Percentiles rank a stretch among this genome's conserved stretches.
phyloP scores from a whole-genome alignment of 1,140 invertebrate genomes.

The Drosophila parabipectinata region DNA sequence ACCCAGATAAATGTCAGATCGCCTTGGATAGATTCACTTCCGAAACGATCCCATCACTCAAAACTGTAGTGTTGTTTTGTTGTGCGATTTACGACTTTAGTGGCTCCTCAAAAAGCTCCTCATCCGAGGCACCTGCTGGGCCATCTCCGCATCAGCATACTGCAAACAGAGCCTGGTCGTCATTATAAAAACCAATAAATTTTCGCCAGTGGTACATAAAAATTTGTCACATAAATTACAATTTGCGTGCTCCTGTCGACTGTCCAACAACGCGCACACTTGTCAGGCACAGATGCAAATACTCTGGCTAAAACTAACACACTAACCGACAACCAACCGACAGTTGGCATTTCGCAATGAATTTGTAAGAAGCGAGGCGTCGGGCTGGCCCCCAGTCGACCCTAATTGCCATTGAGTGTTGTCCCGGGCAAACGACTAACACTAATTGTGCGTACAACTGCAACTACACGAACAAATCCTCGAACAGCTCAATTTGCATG shows the following conservation, averaged over 20 bases:
- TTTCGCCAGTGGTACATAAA: conserved; percentile 65
- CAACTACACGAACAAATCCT: conserved; percentile 40
- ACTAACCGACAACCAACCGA: conserved; percentile 5
- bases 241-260: conserved; percentile 69
- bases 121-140: conserved; percentile 25
- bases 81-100: conserved; percentile 7
- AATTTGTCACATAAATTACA: conserved; percentile 82
- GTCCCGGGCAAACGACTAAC: conserved; percentile 66
- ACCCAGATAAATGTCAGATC: conserved; percentile 3
- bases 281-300: conserved; percentile 42
- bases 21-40: conserved; percentile 4
- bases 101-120: conserved; percentile 17
- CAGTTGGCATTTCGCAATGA: conserved; percentile 57
- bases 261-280: conserved; percentile 56
- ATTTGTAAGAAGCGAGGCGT: conserved; percentile 30
- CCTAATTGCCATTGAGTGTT: conserved; percentile 80
- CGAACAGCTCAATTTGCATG: conserved; percentile 73
- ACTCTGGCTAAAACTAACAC: conserved; percentile 11
- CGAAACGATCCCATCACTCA: conserved; percentile 20
- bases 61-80: background rate
- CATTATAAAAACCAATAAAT: conserved; percentile 59
- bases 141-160: conserved; percentile 9
- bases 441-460: conserved; percentile 79
- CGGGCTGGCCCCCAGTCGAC: conserved; percentile 49
- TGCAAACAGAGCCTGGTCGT: conserved; percentile 27